These are phyloP conservation scores for Cariama cristata DNA, from an alignment of 2,113 vertebrate genomes.

Conservation along the genomic window DNA sequence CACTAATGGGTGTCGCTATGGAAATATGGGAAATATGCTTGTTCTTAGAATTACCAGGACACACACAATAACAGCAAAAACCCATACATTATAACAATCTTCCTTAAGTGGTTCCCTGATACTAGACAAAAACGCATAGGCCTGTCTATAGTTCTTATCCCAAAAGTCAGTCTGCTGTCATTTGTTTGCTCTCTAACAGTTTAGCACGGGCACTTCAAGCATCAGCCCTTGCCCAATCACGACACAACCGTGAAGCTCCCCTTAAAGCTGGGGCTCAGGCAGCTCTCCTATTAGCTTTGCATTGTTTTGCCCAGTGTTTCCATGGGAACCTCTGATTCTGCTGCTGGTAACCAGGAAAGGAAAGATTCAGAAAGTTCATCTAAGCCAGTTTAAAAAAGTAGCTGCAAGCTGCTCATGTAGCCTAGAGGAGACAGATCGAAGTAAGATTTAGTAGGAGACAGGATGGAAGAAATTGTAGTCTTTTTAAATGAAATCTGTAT, in stretches of 20 bases:
- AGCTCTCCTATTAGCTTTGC: not conserved
- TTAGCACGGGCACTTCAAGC: not conserved
- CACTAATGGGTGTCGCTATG: not conserved
- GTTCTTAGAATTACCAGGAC: not conserved
- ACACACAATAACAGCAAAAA: not conserved
- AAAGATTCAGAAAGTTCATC: not conserved
- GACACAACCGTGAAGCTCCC: fast-evolving
- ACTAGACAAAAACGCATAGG: not conserved
- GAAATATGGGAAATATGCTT: slow-evolving; percentile 2
- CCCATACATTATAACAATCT: not conserved
- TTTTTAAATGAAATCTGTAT: not conserved
- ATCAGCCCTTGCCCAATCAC: not conserved
- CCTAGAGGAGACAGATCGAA: not conserved
- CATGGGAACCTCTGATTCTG: not conserved
- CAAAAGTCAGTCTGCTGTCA: not conserved
- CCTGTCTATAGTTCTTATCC: not conserved
- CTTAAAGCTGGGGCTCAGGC: not conserved
- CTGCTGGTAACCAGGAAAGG: not conserved
- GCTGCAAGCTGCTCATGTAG: not conserved
- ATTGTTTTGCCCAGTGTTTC: not conserved
- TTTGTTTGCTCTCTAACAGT: not conserved
- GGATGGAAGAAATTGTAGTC: not conserved
- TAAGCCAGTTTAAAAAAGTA: not conserved
- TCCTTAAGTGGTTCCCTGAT: not conserved
- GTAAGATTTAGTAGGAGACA: not conserved